These are phyloP conservation scores for Paramormyrops hopkinsi DNA, from an alignment of 2,797 vertebrate genomes.

Conservation along the genomic window DNA sequence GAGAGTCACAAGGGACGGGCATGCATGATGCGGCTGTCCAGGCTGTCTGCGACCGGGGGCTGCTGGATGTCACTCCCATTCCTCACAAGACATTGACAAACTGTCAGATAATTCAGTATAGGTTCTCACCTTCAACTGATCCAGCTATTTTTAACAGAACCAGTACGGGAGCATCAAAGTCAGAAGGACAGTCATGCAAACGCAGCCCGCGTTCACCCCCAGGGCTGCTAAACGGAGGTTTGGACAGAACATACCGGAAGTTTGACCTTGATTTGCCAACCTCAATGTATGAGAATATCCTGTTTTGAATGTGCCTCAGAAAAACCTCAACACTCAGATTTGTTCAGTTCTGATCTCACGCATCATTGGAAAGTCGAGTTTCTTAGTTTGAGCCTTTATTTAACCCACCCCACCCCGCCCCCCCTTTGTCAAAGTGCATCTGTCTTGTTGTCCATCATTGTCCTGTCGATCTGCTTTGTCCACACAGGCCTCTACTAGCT, in stretches of 20 bases:
- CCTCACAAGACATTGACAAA: not conserved
- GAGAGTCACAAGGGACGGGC: conserved; percentile 4
- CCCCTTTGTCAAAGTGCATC: not conserved
- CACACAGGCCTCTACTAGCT: not conserved
- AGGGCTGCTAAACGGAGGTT: not conserved
- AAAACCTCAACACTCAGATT: not conserved
- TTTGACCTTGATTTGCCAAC: not conserved
- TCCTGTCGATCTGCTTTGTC: not conserved
- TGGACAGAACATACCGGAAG: not conserved
- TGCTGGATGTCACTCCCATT: not conserved
- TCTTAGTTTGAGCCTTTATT: not conserved
- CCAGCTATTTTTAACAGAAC: not conserved
- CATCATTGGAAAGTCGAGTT: not conserved
- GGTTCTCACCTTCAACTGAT: not conserved
- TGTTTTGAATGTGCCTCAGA: not conserved
- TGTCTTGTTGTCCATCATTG: not conserved
- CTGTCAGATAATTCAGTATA: not conserved
- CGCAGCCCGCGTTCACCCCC: not conserved
- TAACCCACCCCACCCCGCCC: not conserved
- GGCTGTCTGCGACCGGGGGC: not conserved
- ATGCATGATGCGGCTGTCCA: not conserved
- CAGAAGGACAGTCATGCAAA: not conserved
- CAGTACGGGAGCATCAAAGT: not conserved
- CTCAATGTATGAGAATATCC: not conserved
- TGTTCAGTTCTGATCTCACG: not conserved